phyloP scores from a whole-genome alignment of 1,140 invertebrate genomes.

The Megalonaias nervosa region DNA sequence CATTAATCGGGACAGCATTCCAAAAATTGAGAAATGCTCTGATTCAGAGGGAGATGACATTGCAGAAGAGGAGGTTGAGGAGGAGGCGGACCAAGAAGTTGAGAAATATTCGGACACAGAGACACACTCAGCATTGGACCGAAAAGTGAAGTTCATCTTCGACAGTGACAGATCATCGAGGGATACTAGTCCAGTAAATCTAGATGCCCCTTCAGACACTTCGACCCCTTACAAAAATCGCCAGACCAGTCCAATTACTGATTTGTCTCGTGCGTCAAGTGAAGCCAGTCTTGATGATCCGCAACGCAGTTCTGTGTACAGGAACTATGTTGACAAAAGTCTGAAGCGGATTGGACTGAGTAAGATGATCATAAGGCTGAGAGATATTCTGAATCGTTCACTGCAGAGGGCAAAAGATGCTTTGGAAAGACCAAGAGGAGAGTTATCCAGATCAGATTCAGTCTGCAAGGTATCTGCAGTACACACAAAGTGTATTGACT shows the following conservation, averaged over 20 bases:
- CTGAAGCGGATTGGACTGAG: conserved; percentile 87
- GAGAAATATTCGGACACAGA: conserved; percentile 5
- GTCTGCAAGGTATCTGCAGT: no score
- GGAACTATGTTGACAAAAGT: conserved; percentile 89
- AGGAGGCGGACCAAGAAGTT: background rate
- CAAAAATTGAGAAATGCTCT: conserved; percentile 46
- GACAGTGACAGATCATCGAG: background rate
- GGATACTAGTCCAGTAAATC: conserved; percentile 20
- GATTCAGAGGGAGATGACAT: conserved; percentile 33
- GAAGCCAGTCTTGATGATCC: conserved; percentile 66
- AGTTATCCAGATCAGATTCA: background rate
- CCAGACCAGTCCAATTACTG: conserved; percentile 36
- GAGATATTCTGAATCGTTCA: conserved; percentile 68
- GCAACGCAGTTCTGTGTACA: conserved; percentile 60
- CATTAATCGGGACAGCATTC: conserved; percentile 42
- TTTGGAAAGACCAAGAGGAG: conserved; percentile 59
- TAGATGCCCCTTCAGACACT: conserved; percentile 26
- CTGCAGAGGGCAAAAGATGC: conserved; percentile 69
- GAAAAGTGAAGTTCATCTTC: background rate
- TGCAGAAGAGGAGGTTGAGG: conserved; percentile 27
- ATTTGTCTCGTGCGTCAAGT: conserved; percentile 71
- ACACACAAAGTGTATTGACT: no score
- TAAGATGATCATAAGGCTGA: conserved; percentile 75
- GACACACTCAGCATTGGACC: conserved; percentile 1
- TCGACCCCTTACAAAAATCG: conserved; percentile 37